These are phyloP conservation scores for Diuraphis noxia DNA, from an alignment of 1,140 invertebrate genomes.

Conservation along the genomic window DNA sequence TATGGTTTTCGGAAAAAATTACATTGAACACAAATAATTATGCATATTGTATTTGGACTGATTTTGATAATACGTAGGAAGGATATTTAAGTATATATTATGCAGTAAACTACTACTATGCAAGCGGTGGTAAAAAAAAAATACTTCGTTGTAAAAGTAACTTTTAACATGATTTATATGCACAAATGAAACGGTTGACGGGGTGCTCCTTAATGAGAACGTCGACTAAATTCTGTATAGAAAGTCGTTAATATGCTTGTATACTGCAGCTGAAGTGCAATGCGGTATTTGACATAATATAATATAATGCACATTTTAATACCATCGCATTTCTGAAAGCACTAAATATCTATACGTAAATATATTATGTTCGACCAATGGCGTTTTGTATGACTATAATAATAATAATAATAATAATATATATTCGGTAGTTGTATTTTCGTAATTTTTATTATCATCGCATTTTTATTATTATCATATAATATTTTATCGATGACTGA, in stretches of 20 bases:
- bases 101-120: too few species aligned
- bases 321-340: neutral
- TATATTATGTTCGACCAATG: slow-evolving; percentile 1
- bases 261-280: neutral
- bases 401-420: neutral
- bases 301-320: neutral
- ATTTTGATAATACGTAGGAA: neutral
- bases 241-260: neutral
- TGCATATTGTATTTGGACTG: neutral
- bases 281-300: slow-evolving; percentile 8
- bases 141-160: neutral
- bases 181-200: neutral
- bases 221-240: neutral
- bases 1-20: neutral
- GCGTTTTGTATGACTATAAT: neutral
- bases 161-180: neutral
- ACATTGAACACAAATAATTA: neutral
- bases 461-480: slow-evolving; percentile 4
- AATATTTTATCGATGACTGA: neutral
- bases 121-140: neutral
- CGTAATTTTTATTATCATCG: neutral
- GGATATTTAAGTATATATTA: too few species aligned
- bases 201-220: slow-evolving; percentile 1
- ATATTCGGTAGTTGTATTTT: neutral
- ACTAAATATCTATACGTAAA: neutral